Evolutionary conservation across 2,113 vertebrate genomes (phyloP).

Genomic region (Tursiops truncatus): DNA sequence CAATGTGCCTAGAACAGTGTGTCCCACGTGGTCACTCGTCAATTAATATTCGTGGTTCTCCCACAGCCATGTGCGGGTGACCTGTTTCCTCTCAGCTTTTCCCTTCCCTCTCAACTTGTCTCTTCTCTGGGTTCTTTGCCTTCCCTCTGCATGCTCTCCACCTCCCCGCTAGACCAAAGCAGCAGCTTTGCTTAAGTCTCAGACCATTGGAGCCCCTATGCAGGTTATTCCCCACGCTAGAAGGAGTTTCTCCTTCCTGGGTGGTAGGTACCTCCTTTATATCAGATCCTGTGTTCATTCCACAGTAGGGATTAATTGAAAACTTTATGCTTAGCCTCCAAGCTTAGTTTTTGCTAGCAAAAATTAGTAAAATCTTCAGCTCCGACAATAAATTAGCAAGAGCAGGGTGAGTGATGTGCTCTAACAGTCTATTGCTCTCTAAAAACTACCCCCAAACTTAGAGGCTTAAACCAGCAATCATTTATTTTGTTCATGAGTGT

Average conservation of each 20-base stretch:
- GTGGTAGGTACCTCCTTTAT: neutral
- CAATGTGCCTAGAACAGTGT: neutral
- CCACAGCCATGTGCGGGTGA: neutral
- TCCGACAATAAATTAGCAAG: neutral
- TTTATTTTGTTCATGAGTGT: neutral
- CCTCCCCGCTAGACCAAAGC: neutral
- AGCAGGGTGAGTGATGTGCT: neutral
- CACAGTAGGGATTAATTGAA: neutral
- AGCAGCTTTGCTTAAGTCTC: neutral
- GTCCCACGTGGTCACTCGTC: neutral
- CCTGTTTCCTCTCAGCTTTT: neutral
- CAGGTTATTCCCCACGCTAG: neutral
- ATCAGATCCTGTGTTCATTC: neutral
- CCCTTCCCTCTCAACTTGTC: neutral
- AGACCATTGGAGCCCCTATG: neutral
- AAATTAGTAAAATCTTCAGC: neutral
- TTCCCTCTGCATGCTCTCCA: neutral
- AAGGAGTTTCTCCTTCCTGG: neutral
- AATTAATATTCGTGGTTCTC: neutral
- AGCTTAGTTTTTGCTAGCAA: neutral
- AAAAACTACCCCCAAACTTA: neutral
- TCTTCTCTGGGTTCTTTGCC: neutral
- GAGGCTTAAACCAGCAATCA: neutral
- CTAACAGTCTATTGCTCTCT: too few relatives aligned
- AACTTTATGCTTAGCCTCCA: neutral